phyloP scores from a whole-genome alignment of 2,888 invertebrate genomes.

The Trichogramma evanescens region DNA sequence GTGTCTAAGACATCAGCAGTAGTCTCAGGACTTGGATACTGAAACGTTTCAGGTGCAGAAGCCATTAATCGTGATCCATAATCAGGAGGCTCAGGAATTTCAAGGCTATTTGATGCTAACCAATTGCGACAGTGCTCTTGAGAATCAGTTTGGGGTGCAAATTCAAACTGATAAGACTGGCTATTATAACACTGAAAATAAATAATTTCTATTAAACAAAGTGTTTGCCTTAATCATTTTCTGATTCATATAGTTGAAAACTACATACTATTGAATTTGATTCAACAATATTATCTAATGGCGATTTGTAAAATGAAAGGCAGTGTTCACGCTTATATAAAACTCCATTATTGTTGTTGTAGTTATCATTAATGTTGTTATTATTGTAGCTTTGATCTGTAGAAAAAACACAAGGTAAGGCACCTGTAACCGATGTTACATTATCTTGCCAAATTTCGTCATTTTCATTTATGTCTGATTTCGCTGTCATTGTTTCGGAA shows the following conservation, averaged over 20 bases:
- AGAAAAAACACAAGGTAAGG: constrained; percentile 5
- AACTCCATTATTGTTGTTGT: background rate
- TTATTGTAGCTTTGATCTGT: constrained; percentile 12
- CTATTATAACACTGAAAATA: background rate
- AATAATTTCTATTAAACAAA: background rate
- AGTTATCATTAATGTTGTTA: constrained; percentile 2
- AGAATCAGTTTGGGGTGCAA: constrained; percentile 23
- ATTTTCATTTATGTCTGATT: constrained; percentile 36
- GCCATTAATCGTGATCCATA: background rate
- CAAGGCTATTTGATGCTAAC: constrained; percentile 28
- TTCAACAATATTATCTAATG: constrained; percentile 3
- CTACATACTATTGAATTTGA: constrained; percentile 4
- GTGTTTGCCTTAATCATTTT: background rate
- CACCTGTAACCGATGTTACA: background rate
- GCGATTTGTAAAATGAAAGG: constrained; percentile 3
- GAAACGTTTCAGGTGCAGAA: background rate
- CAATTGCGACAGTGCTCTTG: constrained; percentile 36
- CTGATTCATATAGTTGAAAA: background rate
- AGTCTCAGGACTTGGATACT: constrained; percentile 7
- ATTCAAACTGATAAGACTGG: constrained; percentile 26
- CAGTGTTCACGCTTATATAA: too few relatives aligned
- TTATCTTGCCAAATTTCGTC: constrained; percentile 25
- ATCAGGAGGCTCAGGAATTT: constrained; percentile 2
- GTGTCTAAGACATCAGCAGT: constrained; percentile 2
- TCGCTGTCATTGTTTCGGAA: constrained; percentile 42